Base-by-base conservation (phyloP, 1,140 invertebrate genomes). In the Drosophila watanabei region DNA sequence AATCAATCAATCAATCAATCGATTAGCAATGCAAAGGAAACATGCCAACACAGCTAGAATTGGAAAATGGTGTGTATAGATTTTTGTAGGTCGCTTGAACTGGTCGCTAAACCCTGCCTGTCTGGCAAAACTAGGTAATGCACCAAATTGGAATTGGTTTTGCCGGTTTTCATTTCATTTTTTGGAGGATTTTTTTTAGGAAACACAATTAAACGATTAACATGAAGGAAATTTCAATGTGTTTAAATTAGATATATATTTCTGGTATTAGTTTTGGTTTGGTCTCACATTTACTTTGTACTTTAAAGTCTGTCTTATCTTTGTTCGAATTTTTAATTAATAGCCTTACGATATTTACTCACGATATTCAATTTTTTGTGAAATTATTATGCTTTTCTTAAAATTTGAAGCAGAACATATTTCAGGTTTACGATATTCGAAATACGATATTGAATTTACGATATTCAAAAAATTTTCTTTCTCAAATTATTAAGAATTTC, bases 11-110 rank as follows among this genome's bases (percentile, higher is more conserved):
- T 76, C 75, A 70, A 82, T 61, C 60, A 82, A 79, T 85, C 65
- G 73, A 76, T 79, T 85, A 79, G 78, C 79, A 89, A 81, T 85
- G 73, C 66, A 79, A 72, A 79, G 69, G 52, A 82, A 90, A 79
- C 85, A 90, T 89, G 86, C 85, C 85, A 79, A 89, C 54, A 78
- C 58, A 78, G 58, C 68, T 71, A 79, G 61, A 60, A 63, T 69
- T 75, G 62, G 16, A 56, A 79, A 63, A 75, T 61, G 59, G 69
- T 80, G 68, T 80, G 56, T 72, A 68, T 33, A 60, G 37, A 70
- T 70, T 70, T 75, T 66, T 45, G 60, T 62, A 82, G 80, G 63
- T 69, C 81, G 85, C 81, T 85, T 89, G 86, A 89, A 90, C 70
- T 73, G 51, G 63, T 68, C 46, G 58, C 81, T 72, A 82, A 89